Evolutionary conservation across 23 tunicate genomes (phyloP).

Genomic region (Clavelina lepadiformis): DNA sequence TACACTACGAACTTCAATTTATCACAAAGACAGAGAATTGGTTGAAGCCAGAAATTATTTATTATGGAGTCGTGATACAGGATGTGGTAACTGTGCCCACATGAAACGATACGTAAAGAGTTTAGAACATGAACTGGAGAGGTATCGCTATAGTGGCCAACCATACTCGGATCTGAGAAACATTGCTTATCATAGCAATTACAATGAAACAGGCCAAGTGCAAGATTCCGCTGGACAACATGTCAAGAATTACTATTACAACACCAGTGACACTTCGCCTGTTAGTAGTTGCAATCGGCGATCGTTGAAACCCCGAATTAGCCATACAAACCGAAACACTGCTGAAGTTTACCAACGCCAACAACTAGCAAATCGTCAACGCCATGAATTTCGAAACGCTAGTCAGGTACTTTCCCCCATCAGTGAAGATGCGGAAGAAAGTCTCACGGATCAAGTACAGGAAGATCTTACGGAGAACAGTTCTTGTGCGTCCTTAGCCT

Average conservation of each 20-base stretch:
- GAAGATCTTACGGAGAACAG: no score
- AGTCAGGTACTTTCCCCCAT: constrained; percentile 24
- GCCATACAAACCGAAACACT: not conserved
- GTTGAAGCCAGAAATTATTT: not conserved
- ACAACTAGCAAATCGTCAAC: constrained; percentile 4
- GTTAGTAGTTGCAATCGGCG: no score
- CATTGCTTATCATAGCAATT: no score
- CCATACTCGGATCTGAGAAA: no score
- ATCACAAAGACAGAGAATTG: constrained; percentile 4
- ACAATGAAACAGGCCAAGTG: no score
- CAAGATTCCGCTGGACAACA: no score
- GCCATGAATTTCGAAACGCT: constrained; percentile 28
- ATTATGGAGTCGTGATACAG: not conserved
- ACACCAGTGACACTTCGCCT: no score
- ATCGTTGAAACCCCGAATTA: not conserved
- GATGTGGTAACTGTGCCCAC: constrained; percentile 12
- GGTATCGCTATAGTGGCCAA: constrained; percentile 6
- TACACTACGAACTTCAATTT: not conserved
- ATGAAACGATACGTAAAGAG: constrained; percentile 12
- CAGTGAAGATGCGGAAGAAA: constrained; percentile 29
- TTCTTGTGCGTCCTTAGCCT: no score
- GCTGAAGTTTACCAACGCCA: not conserved
- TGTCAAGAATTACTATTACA: no score
- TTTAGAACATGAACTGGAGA: constrained; percentile 15
- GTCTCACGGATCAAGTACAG: not conserved